A percentile compares a stretch with the other conserved stretches of the same genome.
phyloP scores from a whole-genome alignment of 2,888 invertebrate species.

The Oxyscelio sp. region DNA sequence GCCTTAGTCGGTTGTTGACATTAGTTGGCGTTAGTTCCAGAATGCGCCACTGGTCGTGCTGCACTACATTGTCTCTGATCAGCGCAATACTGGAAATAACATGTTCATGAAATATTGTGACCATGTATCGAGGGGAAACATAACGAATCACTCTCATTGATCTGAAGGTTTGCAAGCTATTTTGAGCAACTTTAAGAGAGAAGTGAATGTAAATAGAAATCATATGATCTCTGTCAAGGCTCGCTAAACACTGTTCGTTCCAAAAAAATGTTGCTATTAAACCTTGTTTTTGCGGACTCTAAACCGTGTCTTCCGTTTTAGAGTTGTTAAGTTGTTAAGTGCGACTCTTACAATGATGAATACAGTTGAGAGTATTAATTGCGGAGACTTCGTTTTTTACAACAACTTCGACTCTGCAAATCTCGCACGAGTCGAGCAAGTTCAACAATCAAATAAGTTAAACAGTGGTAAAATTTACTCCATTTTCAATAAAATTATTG shows the following conservation, averaged over 20 bases:
- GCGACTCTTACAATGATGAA: slow-evolving; percentile 84
- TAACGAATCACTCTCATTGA: slow-evolving; percentile 13
- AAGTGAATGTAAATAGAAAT: slow-evolving; percentile 80
- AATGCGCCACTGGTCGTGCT: no score
- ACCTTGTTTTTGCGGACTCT: slow-evolving; percentile 32
- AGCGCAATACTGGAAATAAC: no score
- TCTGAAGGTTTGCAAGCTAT: slow-evolving; percentile 56
- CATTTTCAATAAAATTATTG: no score
- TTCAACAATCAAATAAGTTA: slow-evolving; percentile 86
- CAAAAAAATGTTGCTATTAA: slow-evolving; percentile 43
- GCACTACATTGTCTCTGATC: no score
- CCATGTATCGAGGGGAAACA: slow-evolving; percentile 4
- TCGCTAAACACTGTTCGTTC: slow-evolving; percentile 77
- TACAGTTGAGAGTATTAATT: slow-evolving; percentile 89
- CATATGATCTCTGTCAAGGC: slow-evolving; percentile 78
- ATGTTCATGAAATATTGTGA: no score
- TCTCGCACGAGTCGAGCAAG: slow-evolving; percentile 94
- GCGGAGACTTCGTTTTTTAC: slow-evolving; percentile 94
- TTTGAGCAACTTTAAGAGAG: slow-evolving; percentile 44
- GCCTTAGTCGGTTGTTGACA: no score
- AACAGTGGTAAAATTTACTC: slow-evolving; percentile 85
- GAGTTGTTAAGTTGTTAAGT: slow-evolving; percentile 79
- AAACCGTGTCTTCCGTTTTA: slow-evolving; percentile 30
- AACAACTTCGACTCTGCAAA: slow-evolving; percentile 97
- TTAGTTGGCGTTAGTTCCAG: no score